A percentile compares a stretch with the other conserved stretches of the same genome.
Conservation (phyloP, 2,888 invertebrate species). For the Nasonia oneida region DNA sequence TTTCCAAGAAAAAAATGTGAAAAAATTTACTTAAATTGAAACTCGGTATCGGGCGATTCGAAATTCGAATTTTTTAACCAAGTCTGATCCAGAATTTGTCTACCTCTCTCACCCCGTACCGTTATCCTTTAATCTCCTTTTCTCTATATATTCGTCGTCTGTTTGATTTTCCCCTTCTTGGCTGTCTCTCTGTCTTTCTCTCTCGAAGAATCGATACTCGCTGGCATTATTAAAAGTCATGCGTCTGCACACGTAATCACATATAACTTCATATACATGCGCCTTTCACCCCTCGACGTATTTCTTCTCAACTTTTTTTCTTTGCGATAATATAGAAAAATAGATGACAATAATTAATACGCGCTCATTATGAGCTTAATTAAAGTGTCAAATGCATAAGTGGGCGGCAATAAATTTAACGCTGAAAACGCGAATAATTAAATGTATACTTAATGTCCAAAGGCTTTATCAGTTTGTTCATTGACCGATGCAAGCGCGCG, state of each 20-base stretch:
- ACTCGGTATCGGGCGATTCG: neutral
- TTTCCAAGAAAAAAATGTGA: too few relatives aligned
- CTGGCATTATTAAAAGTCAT: constrained; percentile 37
- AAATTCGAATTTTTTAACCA: constrained; percentile 26
- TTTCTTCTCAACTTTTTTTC: neutral
- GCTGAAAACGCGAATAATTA: constrained; percentile 9
- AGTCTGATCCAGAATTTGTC: neutral
- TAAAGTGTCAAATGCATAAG: neutral
- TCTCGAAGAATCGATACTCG: constrained; percentile 43
- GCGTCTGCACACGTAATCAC: neutral
- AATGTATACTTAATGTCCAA: neutral
- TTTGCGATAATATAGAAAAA: neutral
- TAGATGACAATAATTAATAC: neutral
- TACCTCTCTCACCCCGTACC: too few relatives aligned
- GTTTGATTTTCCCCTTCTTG: constrained; percentile 44
- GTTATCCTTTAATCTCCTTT: constrained; percentile 35
- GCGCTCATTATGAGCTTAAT: neutral
- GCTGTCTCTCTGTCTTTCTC: neutral
- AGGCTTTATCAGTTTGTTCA: neutral
- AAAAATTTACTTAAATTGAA: too few relatives aligned
- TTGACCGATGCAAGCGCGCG: neutral
- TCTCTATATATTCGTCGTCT: constrained; percentile 38
- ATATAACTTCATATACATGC: neutral
- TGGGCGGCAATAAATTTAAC: neutral
- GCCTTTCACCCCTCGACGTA: neutral